phyloP scores from a whole-genome alignment of 2,113 vertebrate species.

The Antidorcas marsupialis region DNA sequence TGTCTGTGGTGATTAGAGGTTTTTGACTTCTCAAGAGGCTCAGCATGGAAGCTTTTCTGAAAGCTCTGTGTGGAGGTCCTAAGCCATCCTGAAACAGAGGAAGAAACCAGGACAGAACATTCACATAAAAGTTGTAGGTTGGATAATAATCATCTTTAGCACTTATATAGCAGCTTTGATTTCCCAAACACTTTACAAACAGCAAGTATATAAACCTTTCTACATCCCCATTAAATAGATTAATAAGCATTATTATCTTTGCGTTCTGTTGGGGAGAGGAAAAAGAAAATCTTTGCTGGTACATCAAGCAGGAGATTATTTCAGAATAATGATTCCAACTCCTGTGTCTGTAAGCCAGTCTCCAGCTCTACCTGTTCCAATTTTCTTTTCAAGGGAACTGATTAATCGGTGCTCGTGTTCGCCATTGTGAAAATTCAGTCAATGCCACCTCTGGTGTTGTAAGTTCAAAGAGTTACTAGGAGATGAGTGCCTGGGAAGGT shows the following conservation, averaged over 20 bases:
- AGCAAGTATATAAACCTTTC: constrained; percentile 66
- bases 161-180: constrained; percentile 32
- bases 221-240: constrained; percentile 53
- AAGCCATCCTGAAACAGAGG: constrained; percentile 42
- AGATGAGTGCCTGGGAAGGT: constrained; percentile 39
- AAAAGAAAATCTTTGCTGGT: constrained; percentile 5
- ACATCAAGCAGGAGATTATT: constrained; percentile 38
- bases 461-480: constrained; percentile 35
- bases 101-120: constrained; percentile 31
- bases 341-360: not conserved
- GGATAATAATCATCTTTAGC: constrained; percentile 60
- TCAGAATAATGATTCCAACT: constrained; percentile 43
- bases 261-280: not conserved
- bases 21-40: constrained; percentile 47
- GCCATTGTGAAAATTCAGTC: constrained; percentile 24
- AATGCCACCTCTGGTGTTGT: not conserved
- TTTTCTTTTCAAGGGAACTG: constrained; percentile 35
- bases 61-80: not conserved
- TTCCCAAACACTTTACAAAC: constrained; percentile 48
- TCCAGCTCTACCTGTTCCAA: constrained; percentile 11
- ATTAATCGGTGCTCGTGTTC: constrained; percentile 25
- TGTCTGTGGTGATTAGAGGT: constrained; percentile 39
- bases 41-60: not conserved
- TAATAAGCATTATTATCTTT: constrained; percentile 58
- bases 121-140: constrained; percentile 58